Percentiles rank a stretch among this genome's conserved stretches.
Conservation (phyloP, 2,113 vertebrate genomes). For the Chaetorhynchus papuensis region DNA sequence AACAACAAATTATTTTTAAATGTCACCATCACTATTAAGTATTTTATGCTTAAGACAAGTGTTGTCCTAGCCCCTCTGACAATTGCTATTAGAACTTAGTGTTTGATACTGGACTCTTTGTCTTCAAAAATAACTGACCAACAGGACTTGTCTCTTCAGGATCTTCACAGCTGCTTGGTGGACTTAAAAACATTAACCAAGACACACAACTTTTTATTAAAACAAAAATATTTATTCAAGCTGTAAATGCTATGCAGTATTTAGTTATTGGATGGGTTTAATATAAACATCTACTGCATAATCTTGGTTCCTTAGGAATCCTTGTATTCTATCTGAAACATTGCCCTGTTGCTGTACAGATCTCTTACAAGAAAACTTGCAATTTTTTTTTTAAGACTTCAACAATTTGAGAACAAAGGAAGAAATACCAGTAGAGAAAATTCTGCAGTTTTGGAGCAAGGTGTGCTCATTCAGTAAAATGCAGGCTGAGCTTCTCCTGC, state of each 20-base stretch:
- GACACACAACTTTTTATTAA: slow-evolving; percentile 1
- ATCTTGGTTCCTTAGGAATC: slow-evolving; percentile 67
- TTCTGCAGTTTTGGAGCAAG: not conserved
- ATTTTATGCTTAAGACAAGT: not conserved
- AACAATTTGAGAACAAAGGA: slow-evolving; percentile 18
- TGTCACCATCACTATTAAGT: too few relatives aligned
- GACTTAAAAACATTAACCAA: not conserved
- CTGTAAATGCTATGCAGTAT: slow-evolving; percentile 68
- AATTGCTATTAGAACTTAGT: not conserved
- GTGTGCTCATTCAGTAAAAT: not conserved
- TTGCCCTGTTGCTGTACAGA: slow-evolving; percentile 57
- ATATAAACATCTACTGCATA: slow-evolving; percentile 72
- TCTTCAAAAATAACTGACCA: not conserved
- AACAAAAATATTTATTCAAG: slow-evolving; percentile 76
- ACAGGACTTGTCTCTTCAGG: not conserved
- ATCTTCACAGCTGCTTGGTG: not conserved
- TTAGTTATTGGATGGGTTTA: slow-evolving; percentile 58
- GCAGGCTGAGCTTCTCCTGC: not conserved
- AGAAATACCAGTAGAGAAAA: not conserved
- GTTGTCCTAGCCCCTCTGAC: not conserved
- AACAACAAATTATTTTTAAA: not conserved
- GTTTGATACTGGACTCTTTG: not conserved
- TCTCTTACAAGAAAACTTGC: slow-evolving; percentile 45
- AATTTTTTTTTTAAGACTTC: not conserved
- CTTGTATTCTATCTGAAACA: slow-evolving; percentile 40